Percentiles rank a stretch among this genome's conserved stretches.
Conservation (phyloP, 2,888 invertebrate genomes). For the Lithodes maja region DNA sequence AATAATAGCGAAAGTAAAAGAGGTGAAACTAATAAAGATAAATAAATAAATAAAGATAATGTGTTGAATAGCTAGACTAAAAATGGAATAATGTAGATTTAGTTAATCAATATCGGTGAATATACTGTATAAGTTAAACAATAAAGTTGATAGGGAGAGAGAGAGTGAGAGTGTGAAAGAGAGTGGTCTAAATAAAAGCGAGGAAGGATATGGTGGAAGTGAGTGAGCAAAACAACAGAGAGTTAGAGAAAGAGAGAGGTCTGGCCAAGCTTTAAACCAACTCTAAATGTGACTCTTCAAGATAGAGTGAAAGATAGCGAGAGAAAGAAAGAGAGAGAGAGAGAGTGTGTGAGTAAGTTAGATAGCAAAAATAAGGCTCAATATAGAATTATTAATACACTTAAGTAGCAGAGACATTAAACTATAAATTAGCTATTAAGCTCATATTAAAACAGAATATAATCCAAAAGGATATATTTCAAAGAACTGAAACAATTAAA, state of each 20-base stretch:
- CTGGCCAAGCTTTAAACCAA: not conserved
- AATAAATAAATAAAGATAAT: not conserved
- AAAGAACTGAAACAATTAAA: too few relatives aligned
- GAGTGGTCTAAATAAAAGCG: not conserved
- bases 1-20: not conserved
- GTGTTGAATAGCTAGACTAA: not conserved
- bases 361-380: too few relatives aligned
- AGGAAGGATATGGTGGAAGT: not conserved
- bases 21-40: conserved; percentile 2
- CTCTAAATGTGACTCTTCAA: not conserved
- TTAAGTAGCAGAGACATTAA: too few relatives aligned
- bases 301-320: not conserved
- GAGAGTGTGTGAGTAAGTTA: not conserved
- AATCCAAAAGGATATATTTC: too few relatives aligned
- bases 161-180: not conserved
- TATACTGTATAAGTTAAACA: too few relatives aligned
- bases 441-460: too few relatives aligned
- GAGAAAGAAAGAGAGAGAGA: conserved; percentile 11
- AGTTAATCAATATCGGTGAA: too few relatives aligned
- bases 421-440: too few relatives aligned
- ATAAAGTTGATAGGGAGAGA: too few relatives aligned
- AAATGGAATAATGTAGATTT: not conserved
- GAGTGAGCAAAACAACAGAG: not conserved
- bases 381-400: too few relatives aligned
- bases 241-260: not conserved